A percentile compares a stretch with the other conserved stretches of the same genome.
Conservation (phyloP, 2,888 invertebrate genomes). For the Lycia hirtaria region DNA sequence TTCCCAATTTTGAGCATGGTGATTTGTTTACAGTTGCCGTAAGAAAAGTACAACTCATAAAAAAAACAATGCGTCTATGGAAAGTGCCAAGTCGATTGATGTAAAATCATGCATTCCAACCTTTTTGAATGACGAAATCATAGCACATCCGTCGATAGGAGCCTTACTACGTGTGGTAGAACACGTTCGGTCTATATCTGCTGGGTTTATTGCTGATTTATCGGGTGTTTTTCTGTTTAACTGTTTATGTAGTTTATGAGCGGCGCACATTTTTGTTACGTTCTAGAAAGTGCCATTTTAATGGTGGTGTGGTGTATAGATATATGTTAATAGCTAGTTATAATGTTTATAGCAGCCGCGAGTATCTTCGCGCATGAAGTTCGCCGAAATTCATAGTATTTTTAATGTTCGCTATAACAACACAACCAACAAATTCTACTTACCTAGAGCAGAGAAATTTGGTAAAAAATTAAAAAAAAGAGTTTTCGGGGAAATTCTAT, state of each 20-base stretch:
- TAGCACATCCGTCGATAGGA: conserved; percentile 16
- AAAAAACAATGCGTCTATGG: not conserved
- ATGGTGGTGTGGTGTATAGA: too few relatives aligned
- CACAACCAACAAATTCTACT: too few relatives aligned
- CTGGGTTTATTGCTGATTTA: conserved; percentile 9
- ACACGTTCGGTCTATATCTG: conserved; percentile 22
- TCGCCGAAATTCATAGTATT: too few relatives aligned
- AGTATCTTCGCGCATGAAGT: too few relatives aligned
- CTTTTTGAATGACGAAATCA: conserved; percentile 15
- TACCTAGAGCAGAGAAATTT: too few relatives aligned
- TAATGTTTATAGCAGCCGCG: too few relatives aligned
- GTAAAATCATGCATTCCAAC: conserved; percentile 13
- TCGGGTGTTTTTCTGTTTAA: conserved; percentile 12
- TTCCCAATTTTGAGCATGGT: not conserved
- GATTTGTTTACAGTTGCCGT: not conserved
- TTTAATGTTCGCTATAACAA: too few relatives aligned
- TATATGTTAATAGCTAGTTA: too few relatives aligned
- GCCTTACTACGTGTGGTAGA: conserved; percentile 10
- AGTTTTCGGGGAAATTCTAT: too few relatives aligned
- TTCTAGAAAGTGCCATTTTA: conserved; percentile 5
- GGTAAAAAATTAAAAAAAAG: too few relatives aligned
- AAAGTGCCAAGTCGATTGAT: conserved; percentile 15
- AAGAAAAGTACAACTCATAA: not conserved
- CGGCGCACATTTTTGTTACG: not conserved
- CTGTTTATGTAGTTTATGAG: conserved; percentile 9